Percentiles rank a stretch among this genome's conserved stretches.
Conservation (phyloP, 1,140 invertebrate species). For the Aphidius ervi region DNA sequence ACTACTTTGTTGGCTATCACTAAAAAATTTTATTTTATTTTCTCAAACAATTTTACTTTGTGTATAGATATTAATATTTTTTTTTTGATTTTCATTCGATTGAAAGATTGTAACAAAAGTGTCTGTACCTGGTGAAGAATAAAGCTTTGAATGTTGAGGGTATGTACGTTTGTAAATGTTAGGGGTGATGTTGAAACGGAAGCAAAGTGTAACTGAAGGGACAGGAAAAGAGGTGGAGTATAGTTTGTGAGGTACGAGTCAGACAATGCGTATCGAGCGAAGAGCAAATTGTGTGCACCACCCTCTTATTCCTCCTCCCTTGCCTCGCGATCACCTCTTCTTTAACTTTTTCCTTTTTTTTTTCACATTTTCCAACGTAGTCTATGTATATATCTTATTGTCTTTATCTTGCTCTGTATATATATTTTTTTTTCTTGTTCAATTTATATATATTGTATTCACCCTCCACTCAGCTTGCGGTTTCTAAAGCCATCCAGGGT, state of each 20-base stretch:
- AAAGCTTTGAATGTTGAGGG: too few relatives aligned
- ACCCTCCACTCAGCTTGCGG: conserved; percentile 10
- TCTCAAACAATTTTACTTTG: too few relatives aligned
- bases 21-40: too few relatives aligned
- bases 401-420: too few relatives aligned
- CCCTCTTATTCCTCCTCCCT: conserved; percentile 5
- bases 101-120: neutral
- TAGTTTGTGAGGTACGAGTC: conserved; percentile 24
- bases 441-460: conserved; percentile 18
- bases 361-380: too few relatives aligned
- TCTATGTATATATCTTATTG: too few relatives aligned
- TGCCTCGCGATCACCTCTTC: conserved; percentile 8
- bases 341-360: conserved; percentile 20
- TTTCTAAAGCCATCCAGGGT: conserved; percentile 8
- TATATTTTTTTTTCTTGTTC: conserved; percentile 10
- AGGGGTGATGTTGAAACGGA: conserved; percentile 12
- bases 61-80: neutral
- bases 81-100: conserved; percentile 8
- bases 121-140: conserved; percentile 1
- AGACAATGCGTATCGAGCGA: conserved; percentile 34
- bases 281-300: conserved; percentile 15
- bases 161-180: conserved; percentile 2
- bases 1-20: too few relatives aligned
- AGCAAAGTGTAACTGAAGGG: conserved; percentile 15
- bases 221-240: conserved; percentile 7